Evolutionary conservation across 1,140 invertebrate species (phyloP).

Genomic region (Scaptomyza pallida): DNA sequence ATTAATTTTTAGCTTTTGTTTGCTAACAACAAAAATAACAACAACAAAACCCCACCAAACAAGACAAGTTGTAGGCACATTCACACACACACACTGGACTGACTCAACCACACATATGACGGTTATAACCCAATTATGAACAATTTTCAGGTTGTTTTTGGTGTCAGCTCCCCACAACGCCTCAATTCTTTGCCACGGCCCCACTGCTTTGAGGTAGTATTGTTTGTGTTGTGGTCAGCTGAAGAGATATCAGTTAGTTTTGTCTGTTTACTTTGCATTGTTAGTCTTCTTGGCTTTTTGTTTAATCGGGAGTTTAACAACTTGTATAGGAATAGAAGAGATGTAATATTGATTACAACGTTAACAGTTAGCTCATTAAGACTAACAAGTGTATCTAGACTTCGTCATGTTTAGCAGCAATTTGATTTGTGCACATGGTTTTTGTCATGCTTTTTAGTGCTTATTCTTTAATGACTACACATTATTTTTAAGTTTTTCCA

Average conservation of each 20-base stretch:
- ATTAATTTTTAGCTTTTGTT: slow-evolving; percentile 48
- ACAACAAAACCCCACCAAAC: slow-evolving; percentile 17
- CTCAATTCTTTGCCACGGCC: slow-evolving; percentile 30
- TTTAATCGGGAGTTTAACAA: slow-evolving; percentile 9
- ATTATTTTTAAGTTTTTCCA: slow-evolving; percentile 19
- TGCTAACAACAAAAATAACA: slow-evolving; percentile 13
- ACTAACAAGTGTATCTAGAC: slow-evolving; percentile 39
- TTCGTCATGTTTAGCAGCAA: slow-evolving; percentile 39
- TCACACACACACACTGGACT: slow-evolving; percentile 42
- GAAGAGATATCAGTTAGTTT: slow-evolving; percentile 52
- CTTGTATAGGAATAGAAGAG: background rate
- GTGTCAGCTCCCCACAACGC: slow-evolving; percentile 64
- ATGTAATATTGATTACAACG: background rate
- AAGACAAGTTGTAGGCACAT: slow-evolving; percentile 35
- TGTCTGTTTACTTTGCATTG: slow-evolving; percentile 45
- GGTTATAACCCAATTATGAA: slow-evolving; percentile 77
- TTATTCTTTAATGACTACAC: slow-evolving; percentile 67
- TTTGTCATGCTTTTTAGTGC: slow-evolving; percentile 16
- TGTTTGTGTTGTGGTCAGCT: slow-evolving; percentile 31
- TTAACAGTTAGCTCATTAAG: too few relatives aligned
- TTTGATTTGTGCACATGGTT: slow-evolving; percentile 31
- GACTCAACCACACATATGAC: slow-evolving; percentile 50
- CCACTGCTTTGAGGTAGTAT: slow-evolving; percentile 19
- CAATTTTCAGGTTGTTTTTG: slow-evolving; percentile 72
- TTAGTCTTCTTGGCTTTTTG: slow-evolving; percentile 8